Evolutionary conservation across 92 coral and sea anemone species (phyloP).

Genomic region (Palythoa heliodiscus): DNA sequence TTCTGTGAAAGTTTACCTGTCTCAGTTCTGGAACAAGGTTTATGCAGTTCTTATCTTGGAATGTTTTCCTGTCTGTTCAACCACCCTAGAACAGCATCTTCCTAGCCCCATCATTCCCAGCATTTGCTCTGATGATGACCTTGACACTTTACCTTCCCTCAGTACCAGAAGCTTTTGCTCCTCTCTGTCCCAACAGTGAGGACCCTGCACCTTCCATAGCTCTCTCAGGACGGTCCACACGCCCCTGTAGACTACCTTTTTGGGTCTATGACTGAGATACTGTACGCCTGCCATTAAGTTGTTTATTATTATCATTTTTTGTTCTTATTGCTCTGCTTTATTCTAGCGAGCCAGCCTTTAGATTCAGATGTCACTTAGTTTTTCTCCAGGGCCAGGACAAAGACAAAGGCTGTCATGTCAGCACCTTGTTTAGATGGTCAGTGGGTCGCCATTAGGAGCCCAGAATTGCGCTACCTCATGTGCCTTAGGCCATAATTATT

Average conservation of each 20-base stretch:
- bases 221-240: neutral
- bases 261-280: neutral
- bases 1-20: conserved; percentile 51
- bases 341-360: neutral
- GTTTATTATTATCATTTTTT: neutral
- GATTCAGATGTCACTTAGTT: neutral
- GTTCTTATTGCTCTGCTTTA: neutral
- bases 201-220: neutral
- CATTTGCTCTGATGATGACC: conserved; percentile 29
- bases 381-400: neutral
- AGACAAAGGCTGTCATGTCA: neutral
- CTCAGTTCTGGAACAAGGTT: conserved; percentile 52
- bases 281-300: neutral
- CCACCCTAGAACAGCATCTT: conserved; percentile 2
- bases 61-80: conserved; percentile 39
- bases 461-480: too few relatives aligned
- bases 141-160: neutral
- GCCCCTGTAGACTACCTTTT: neutral
- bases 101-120: conserved; percentile 11
- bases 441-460: too few relatives aligned
- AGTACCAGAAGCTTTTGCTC: neutral
- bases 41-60: conserved; percentile 28
- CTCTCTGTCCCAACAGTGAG: neutral
- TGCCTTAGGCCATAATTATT: too few relatives aligned
- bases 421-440: neutral